Evolutionary conservation across 2,888 invertebrate genomes (phyloP), one percentile per base, ranked within the genome.

Genomic region (Zaprionus obscuricornis): DNA sequence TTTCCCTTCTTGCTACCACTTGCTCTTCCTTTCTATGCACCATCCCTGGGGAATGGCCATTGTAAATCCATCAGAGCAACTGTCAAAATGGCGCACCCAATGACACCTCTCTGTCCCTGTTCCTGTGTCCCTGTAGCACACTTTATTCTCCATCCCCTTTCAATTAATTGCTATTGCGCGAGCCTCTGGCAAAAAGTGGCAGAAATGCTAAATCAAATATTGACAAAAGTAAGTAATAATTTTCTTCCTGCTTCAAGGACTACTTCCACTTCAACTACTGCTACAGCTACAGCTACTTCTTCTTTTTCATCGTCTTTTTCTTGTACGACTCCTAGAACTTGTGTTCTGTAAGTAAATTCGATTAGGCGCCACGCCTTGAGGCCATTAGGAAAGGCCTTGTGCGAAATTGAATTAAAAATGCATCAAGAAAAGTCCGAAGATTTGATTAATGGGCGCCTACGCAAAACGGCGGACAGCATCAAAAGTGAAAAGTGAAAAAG

Each of bases 361-460:
- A 83, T 79, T 79, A 79, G 47, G 43, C 42, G 55, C 66, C 81
- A 66, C 84, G 81, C 84, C 84, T 51, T 17, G 36, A 39, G 20
- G 57, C 82, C 78, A 77, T 81, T 77, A 63, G 52, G n/a, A 49
- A 33, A 45, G 50, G 60, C 47, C 65, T 43, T 55, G 50, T 54
- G 70, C 73, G 27, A 83, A 79, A 79, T 79, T 72, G 79, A 79
- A 79, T 79, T 79, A 85, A 85, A 79, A 79, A 79, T 75, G 85
- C 83, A 79, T 85, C 75, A 78, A 66, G 54, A 72, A 83, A 79
- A 72, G 81, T 47, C 69, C 76, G 51, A 49, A 79, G 84, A 79
- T 79, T 85, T 79, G 85, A 79, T 79, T 79, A 85, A 85, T 79
- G 81, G n/a, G 74, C 31, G 40, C 51, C 58, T 60, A 51, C 51